Percentiles rank a stretch among this genome's conserved stretches.
These are phyloP conservation scores for Drosophila navojoa DNA, from an alignment of 1,140 invertebrate genomes.

Conservation along the genomic window DNA sequence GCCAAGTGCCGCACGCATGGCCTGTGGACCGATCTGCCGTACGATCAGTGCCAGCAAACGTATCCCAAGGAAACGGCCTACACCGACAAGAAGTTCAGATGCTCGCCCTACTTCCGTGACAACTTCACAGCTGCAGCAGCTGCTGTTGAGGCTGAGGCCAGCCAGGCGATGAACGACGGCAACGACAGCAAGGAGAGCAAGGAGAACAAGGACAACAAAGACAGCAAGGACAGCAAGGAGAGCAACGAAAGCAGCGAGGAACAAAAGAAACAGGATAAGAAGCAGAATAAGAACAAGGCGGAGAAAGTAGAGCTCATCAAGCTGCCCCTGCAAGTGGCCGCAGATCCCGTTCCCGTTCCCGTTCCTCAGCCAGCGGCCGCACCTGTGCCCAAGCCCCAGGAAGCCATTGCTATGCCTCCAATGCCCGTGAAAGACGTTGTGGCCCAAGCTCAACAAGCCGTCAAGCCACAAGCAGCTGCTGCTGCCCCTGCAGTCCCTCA, in stretches of 20 bases:
- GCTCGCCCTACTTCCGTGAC: constrained; percentile 65
- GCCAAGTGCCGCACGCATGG: constrained; percentile 80
- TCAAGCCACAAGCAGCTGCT: constrained; percentile 12
- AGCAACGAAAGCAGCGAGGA: constrained; percentile 63
- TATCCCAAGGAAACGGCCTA: constrained; percentile 72
- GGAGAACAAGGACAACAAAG: constrained; percentile 3
- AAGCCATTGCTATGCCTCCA: constrained; percentile 56
- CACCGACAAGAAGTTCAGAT: constrained; percentile 70
- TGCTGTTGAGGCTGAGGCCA: neutral
- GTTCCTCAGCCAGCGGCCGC: constrained; percentile 5
- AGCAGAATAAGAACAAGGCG: constrained; percentile 31
- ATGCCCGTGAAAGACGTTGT: constrained; percentile 47
- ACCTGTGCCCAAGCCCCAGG: constrained; percentile 15
- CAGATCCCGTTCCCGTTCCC: constrained; percentile 7
- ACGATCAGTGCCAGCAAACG: constrained; percentile 61
- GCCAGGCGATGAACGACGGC: constrained; percentile 36
- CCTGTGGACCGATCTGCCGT: constrained; percentile 64
- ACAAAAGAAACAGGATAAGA: constrained; percentile 27
- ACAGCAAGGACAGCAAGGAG: constrained; percentile 42
- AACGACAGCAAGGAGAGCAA: constrained; percentile 43
- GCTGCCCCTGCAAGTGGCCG: constrained; percentile 4
- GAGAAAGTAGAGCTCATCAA: constrained; percentile 14
- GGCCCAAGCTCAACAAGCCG: neutral
- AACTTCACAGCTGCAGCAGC: constrained; percentile 26
- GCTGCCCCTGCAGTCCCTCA: neutral